Evolutionary conservation across 2,113 vertebrate species (phyloP).

Genomic region (Arizona elegans): DNA sequence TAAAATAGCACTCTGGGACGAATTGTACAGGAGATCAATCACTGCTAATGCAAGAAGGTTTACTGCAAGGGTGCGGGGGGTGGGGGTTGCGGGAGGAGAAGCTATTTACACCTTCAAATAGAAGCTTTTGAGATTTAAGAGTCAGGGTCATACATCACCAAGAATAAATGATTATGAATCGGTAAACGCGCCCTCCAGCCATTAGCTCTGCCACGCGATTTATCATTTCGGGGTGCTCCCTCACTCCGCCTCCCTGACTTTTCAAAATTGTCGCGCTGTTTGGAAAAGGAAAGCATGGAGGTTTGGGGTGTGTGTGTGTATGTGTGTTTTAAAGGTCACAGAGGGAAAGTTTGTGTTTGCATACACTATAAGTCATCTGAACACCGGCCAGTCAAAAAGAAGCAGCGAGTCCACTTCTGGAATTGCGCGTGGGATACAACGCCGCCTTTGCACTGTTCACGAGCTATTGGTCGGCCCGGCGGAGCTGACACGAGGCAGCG

Average conservation of each 20-base stretch:
- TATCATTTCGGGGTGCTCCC: conserved; percentile 75
- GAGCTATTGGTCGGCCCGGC: conserved; percentile 45
- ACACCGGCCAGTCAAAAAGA: conserved; percentile 50
- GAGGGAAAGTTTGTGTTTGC: conserved; percentile 77
- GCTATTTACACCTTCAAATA: conserved; percentile 86
- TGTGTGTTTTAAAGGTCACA: conserved; percentile 26
- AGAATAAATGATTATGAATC: conserved; percentile 89
- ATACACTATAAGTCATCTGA: conserved; percentile 68
- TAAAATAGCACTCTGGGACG: conserved; percentile 87
- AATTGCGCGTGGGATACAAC: conserved; percentile 48
- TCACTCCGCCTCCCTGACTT: conserved; percentile 58
- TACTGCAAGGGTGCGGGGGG: conserved; percentile 66
- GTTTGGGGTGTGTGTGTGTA: neutral
- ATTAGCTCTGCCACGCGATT: conserved; percentile 80
- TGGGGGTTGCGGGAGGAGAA: conserved; percentile 34
- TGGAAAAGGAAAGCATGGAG: conserved; percentile 67
- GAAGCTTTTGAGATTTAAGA: conserved; percentile 83
- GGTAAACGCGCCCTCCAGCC: conserved; percentile 83
- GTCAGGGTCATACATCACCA: conserved; percentile 86
- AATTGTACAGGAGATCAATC: conserved; percentile 88
- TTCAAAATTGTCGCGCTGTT: conserved; percentile 72
- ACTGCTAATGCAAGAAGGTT: conserved; percentile 82
- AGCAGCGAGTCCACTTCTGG: conserved; percentile 54
- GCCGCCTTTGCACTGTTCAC: conserved; percentile 51
- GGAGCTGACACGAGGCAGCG: conserved; percentile 24